Evolutionary conservation across 2,797 vertebrate species (phyloP).

Genomic region (Enteromius thamalakanensis): DNA sequence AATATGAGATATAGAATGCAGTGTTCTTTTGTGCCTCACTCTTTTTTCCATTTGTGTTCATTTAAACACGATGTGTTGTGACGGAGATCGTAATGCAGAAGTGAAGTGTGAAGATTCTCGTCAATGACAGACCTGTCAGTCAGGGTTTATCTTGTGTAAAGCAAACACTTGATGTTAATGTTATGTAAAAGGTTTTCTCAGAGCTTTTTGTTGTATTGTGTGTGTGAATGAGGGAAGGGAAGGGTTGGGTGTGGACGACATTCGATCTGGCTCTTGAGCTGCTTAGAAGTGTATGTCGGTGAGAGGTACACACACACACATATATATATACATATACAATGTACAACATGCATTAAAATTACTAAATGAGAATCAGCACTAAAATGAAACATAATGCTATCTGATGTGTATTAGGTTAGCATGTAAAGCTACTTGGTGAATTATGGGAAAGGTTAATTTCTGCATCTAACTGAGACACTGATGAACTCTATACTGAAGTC

Average conservation of each 20-base stretch:
- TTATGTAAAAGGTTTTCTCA: slow-evolving; percentile 18
- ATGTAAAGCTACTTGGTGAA: background rate
- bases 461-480: background rate
- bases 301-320: background rate
- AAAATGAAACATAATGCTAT: background rate
- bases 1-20: background rate
- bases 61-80: background rate
- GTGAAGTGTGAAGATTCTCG: background rate
- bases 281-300: background rate
- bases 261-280: background rate
- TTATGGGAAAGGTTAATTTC: background rate
- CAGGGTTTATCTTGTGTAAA: slow-evolving; percentile 29
- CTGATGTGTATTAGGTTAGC: background rate
- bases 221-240: background rate
- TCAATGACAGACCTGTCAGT: background rate
- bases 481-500: background rate
- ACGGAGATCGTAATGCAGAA: background rate
- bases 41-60: background rate
- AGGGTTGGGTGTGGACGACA: slow-evolving; percentile 14
- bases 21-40: background rate
- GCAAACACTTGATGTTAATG: slow-evolving; percentile 1
- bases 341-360: background rate
- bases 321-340: background rate
- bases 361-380: background rate
- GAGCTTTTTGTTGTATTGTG: slow-evolving; percentile 11